phyloP scores from a whole-genome alignment of 23 tunicate genomes.

The Ascidia mentula region DNA sequence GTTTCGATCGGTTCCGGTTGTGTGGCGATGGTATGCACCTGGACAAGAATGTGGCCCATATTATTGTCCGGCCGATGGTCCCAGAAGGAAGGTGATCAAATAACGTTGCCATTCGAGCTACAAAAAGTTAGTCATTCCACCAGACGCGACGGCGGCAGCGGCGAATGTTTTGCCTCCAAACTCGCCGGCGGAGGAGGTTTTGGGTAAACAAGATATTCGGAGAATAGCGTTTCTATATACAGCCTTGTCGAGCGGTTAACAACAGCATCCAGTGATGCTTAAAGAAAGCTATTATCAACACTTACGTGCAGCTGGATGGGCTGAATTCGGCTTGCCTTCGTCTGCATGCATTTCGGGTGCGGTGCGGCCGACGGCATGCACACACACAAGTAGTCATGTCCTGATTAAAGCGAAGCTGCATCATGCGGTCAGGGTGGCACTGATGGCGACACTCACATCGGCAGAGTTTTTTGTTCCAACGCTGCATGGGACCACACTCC shows the following conservation, averaged over 20 bases:
- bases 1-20: neutral
- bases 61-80: no score
- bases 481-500: slow-evolving; percentile 50
- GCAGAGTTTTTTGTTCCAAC: slow-evolving; percentile 68
- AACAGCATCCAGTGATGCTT: neutral
- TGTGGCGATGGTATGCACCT: slow-evolving; percentile 8
- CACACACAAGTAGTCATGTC: slow-evolving; percentile 48
- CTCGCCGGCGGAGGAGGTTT: no score
- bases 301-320: slow-evolving; percentile 10
- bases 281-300: neutral
- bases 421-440: slow-evolving; percentile 54
- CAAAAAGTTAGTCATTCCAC: no score
- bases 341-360: neutral
- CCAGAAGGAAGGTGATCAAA: no score
- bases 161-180: no score
- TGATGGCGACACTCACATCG: slow-evolving; percentile 58
- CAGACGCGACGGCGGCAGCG: no score
- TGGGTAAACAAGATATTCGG: neutral
- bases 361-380: slow-evolving; percentile 31
- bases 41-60: no score
- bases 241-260: neutral
- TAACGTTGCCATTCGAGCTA: no score
- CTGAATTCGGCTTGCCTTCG: neutral
- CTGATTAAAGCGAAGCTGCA: slow-evolving; percentile 50
- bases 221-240: neutral